Evolutionary conservation across 2,888 invertebrate species (phyloP), one percentile per base, ranked within the genome.

Genomic region (Pristionchus entomophagus): DNA sequence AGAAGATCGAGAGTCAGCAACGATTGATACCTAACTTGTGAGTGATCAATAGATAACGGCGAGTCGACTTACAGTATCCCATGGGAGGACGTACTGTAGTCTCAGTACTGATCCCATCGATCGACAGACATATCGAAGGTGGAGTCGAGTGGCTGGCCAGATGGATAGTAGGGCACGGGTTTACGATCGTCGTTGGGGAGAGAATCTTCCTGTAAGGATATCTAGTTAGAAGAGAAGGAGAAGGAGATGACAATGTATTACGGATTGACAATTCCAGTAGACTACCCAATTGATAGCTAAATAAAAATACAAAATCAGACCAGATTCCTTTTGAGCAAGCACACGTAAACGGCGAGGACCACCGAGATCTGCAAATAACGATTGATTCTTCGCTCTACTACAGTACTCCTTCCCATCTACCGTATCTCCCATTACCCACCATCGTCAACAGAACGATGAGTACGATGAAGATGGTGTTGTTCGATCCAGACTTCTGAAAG

Each of bases 61-160:
- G 26, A n/a, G n/a, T 41, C 73, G 26, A 73, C 65, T 73, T 73
- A 73, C 73, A 38, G 73, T 73, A 73, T 45, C 26, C 45, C 41
- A 17, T 22, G 45, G 12, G 49, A 26, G 19, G n/a, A 29, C 45
- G 29, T 80, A 80, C 78, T 49, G 51, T 80, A 80, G 78, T 41
- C 65, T 65, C 35, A 84, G 65, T 84, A 84, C 32, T 84, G 83
- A 65, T 84, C 83, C 83, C 83, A 84, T 65, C 83, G 62, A 53
- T 84, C 83, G 65, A 84, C 83, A 8, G 83, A 84, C 83, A 84
- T 84, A 32, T 84, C 83, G 49, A 84, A 84, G 45, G 83, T 84
- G 19, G 83, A 65, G 22, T 84, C 83, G 83, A 84, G 83, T 19
- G 83, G 83, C 22, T 45, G 41, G 22, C 49, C 49, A 22, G 83